Evolutionary conservation across 2,797 vertebrate species (phyloP).

Genomic region (Gobio occitaniae): DNA sequence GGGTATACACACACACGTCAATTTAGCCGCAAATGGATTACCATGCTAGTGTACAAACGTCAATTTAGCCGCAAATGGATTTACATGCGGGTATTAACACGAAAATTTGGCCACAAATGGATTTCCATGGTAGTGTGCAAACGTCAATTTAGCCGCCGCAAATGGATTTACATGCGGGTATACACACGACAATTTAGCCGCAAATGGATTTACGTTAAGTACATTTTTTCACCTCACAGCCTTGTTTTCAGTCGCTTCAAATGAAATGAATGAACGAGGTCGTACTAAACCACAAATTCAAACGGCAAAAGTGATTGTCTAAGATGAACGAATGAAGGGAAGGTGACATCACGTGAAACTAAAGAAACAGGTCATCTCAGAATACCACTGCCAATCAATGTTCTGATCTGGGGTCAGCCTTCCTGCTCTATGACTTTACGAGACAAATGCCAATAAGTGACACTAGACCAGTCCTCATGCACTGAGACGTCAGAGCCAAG

Average conservation of each 20-base stretch:
- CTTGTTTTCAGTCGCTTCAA: neutral
- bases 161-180: too few species aligned
- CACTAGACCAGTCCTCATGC: neutral
- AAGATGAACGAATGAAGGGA: neutral
- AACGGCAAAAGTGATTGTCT: constrained; percentile 5
- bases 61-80: too few species aligned
- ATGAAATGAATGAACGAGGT: neutral
- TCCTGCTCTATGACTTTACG: neutral
- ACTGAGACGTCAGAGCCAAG: neutral
- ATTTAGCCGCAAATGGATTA: too few species aligned
- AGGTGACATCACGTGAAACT: neutral
- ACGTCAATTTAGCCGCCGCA: too few species aligned
- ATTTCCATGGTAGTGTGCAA: too few species aligned
- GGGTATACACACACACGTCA: too few species aligned
- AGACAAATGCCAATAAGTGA: neutral
- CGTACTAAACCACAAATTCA: neutral
- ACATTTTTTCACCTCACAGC: neutral
- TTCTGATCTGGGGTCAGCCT: constrained; percentile 3
- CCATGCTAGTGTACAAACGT: too few species aligned
- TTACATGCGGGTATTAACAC: too few species aligned
- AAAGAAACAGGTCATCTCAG: neutral
- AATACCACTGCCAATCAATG: neutral
- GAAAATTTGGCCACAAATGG: too few species aligned
- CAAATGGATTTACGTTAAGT: too few species aligned
- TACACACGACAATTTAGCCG: too few species aligned